Percentiles rank a stretch among this genome's conserved stretches.
Evolutionary conservation across 1,140 invertebrate species (phyloP).

Genomic region (Lordiphosa clarofinis): DNA sequence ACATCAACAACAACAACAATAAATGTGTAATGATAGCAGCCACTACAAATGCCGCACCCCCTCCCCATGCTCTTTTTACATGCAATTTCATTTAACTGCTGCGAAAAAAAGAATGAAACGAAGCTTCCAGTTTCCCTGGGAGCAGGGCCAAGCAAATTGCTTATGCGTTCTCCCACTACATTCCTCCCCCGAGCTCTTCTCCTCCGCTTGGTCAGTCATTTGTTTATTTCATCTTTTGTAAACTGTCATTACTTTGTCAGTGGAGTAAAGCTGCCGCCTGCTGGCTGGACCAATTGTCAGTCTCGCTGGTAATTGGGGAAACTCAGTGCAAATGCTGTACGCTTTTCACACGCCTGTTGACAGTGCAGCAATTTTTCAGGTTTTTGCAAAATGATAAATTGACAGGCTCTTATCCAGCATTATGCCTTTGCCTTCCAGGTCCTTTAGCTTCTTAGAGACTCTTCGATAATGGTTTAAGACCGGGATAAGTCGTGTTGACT

Average conservation of each 20-base stretch:
- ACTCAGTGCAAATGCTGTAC: slow-evolving; percentile 36
- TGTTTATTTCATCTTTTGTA: slow-evolving; percentile 76
- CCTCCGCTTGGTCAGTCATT: slow-evolving; percentile 55
- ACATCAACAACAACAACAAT: slow-evolving; percentile 48
- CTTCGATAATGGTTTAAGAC: slow-evolving; percentile 3
- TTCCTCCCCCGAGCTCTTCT: too few species aligned
- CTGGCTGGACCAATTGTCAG: slow-evolving; percentile 49
- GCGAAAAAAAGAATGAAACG: slow-evolving; percentile 64
- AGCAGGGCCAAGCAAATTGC: slow-evolving; percentile 30
- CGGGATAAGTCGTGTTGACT: slow-evolving; percentile 26
- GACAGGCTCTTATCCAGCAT: slow-evolving; percentile 67
- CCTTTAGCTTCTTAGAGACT: background rate
- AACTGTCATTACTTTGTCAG: slow-evolving; percentile 75
- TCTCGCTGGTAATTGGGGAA: slow-evolving; percentile 38
- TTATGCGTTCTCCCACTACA: slow-evolving; percentile 42
- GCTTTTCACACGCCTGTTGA: slow-evolving; percentile 50
- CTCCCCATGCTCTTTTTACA: slow-evolving; percentile 23
- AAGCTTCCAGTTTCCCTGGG: slow-evolving; percentile 24
- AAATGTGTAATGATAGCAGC: slow-evolving; percentile 73
- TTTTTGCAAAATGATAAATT: slow-evolving; percentile 56
- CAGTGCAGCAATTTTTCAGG: slow-evolving; percentile 20
- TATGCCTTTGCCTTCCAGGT: slow-evolving; percentile 20
- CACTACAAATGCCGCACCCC: slow-evolving; percentile 46
- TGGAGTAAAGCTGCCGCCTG: too few species aligned
- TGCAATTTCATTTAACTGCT: slow-evolving; percentile 76